Conservation (phyloP, 2,888 invertebrate genomes). For the Calephelis perditalis region DNA sequence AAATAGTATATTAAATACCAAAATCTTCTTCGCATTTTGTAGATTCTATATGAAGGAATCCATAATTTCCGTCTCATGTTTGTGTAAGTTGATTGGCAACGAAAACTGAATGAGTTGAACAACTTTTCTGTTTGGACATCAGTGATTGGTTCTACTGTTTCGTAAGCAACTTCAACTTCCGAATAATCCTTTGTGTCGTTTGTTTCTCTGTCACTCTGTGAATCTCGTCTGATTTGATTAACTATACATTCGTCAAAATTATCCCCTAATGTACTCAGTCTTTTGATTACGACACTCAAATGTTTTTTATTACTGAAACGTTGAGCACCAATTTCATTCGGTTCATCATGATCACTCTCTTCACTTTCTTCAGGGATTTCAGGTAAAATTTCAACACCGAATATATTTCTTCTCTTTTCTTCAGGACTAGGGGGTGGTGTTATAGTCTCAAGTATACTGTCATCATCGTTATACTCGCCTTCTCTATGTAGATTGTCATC, state of each 20-base stretch:
- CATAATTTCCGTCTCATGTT: constrained; percentile 54
- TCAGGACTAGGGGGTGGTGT: constrained; percentile 69
- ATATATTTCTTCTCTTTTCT: constrained; percentile 65
- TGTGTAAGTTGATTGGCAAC: constrained; percentile 60
- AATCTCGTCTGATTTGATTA: constrained; percentile 61
- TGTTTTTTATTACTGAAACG: constrained; percentile 48
- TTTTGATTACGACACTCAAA: constrained; percentile 65
- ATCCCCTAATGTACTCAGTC: constrained; percentile 72
- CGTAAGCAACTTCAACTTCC: constrained; percentile 63
- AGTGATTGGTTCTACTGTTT: constrained; percentile 61
- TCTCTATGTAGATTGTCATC: constrained; percentile 56
- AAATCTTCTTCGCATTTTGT: constrained; percentile 54
- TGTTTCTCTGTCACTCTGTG: constrained; percentile 42
- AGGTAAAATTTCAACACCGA: constrained; percentile 72
- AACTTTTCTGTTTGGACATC: constrained; percentile 65
- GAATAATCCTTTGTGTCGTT: constrained; percentile 49
- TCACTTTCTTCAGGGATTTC: constrained; percentile 75
- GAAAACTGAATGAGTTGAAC: constrained; percentile 64
- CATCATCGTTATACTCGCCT: constrained; percentile 39
- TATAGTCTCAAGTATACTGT: constrained; percentile 46
- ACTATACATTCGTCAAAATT: constrained; percentile 68
- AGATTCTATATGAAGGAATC: constrained; percentile 66
- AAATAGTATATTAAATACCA: constrained; percentile 54
- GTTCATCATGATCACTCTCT: constrained; percentile 48
- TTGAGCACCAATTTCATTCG: constrained; percentile 31